Conservation (phyloP, 2,888 invertebrate species). For the Pomacea canaliculata region DNA sequence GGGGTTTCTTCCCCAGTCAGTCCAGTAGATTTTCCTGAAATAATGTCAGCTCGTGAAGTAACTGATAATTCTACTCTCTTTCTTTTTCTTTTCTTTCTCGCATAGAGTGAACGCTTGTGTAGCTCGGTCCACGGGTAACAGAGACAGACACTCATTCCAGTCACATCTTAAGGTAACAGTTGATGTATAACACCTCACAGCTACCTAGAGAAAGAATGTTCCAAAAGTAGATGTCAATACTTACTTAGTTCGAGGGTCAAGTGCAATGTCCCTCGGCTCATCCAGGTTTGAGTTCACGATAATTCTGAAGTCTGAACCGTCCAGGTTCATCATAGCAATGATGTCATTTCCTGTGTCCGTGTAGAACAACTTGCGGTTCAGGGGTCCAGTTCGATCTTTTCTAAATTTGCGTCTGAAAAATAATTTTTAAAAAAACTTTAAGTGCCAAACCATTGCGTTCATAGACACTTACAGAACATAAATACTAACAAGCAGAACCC, state of each 20-base stretch:
- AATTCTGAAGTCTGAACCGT: conserved; percentile 32
- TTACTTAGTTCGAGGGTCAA: conserved; percentile 26
- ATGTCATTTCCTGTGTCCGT: conserved; percentile 36
- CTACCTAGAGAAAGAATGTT: no score
- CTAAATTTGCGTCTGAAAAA: conserved; percentile 32
- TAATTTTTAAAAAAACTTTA: no score
- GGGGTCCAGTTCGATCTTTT: conserved; percentile 37
- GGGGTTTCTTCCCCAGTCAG: conserved; percentile 37
- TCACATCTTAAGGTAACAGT: no score
- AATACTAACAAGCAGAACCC: neutral
- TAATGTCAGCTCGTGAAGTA: neutral
- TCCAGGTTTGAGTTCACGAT: conserved; percentile 32
- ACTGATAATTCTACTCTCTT: neutral
- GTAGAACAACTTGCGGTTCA: conserved; percentile 37
- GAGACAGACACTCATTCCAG: no score
- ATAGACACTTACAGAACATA: neutral
- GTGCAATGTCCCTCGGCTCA: conserved; percentile 37
- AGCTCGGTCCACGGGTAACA: no score
- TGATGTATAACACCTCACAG: no score
- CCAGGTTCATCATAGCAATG: conserved; percentile 34
- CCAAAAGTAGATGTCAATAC: no score
- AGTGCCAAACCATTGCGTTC: no score
- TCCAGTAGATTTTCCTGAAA: conserved; percentile 39
- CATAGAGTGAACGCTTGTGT: no score
- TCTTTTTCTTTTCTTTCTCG: neutral